These are phyloP conservation scores for Yoshiicerus persimilis DNA, from an alignment of 1,140 invertebrate genomes.

Conservation along the genomic window DNA sequence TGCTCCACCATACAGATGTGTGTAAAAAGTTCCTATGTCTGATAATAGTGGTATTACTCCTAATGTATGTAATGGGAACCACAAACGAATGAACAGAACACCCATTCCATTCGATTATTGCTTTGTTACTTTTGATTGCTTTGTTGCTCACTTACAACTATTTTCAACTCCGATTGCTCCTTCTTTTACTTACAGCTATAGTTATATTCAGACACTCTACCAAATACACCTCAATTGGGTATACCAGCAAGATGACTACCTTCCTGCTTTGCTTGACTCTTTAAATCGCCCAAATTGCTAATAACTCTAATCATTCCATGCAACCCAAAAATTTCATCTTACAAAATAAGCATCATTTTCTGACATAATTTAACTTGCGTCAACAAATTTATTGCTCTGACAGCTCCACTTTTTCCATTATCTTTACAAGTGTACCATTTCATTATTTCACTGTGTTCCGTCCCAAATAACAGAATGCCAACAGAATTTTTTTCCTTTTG, in stretches of 20 bases:
- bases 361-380: conserved; percentile 47
- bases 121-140: not conserved
- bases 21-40: not conserved
- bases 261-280: conserved; percentile 26
- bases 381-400: conserved; percentile 50
- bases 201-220: not conserved
- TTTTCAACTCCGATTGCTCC: not conserved
- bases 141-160: not conserved
- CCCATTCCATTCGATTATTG: not conserved
- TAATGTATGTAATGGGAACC: not conserved
- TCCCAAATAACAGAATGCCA: not conserved
- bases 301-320: conserved; percentile 47
- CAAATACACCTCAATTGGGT: not conserved
- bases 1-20: not conserved
- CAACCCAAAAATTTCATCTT: conserved; percentile 42
- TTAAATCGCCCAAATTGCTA: conserved; percentile 48
- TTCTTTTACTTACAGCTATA: not conserved
- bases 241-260: not conserved
- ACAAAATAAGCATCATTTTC: conserved; percentile 47
- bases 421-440: not conserved
- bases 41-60: not conserved
- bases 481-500: not conserved
- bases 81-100: conserved; percentile 1
- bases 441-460: not conserved
- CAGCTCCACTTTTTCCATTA: conserved; percentile 23